These are phyloP conservation scores for Cerastis leucographa DNA, from an alignment of 2,888 invertebrate genomes.

Conservation along the genomic window DNA sequence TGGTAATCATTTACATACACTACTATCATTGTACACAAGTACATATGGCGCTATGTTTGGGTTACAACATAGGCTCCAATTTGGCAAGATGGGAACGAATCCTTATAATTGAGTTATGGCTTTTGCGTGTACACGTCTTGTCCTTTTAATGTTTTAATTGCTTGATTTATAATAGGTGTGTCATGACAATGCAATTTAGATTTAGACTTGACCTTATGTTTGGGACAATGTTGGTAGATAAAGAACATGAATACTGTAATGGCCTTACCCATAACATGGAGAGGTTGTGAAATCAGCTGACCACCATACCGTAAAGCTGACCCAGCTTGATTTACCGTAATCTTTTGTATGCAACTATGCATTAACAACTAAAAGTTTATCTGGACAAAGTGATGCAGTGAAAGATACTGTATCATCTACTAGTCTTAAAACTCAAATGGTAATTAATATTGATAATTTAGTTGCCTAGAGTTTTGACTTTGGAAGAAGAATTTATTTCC, in stretches of 20 bases:
- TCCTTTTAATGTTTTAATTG: slow-evolving; percentile 26
- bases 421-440: not conserved
- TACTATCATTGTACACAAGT: slow-evolving; percentile 21
- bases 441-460: not conserved
- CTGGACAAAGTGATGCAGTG: not conserved
- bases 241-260: not conserved
- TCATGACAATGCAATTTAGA: not conserved
- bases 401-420: not conserved
- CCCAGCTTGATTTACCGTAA: not conserved
- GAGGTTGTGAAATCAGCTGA: not conserved
- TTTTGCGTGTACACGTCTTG: not conserved
- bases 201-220: not conserved
- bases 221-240: not conserved
- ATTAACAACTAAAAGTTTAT: not conserved
- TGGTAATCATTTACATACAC: slow-evolving; percentile 59
- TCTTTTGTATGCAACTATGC: too few species aligned
- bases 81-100: slow-evolving; percentile 15
- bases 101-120: slow-evolving; percentile 12
- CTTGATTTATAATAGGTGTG: not conserved
- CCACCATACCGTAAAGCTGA: not conserved
- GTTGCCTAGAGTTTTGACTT: not conserved
- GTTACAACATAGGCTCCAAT: not conserved
- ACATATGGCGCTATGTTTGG: slow-evolving; percentile 46
- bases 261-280: not conserved
- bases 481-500: not conserved